Conservation (phyloP, 2,797 vertebrate genomes). For the Silurus lanzhouensis region DNA sequence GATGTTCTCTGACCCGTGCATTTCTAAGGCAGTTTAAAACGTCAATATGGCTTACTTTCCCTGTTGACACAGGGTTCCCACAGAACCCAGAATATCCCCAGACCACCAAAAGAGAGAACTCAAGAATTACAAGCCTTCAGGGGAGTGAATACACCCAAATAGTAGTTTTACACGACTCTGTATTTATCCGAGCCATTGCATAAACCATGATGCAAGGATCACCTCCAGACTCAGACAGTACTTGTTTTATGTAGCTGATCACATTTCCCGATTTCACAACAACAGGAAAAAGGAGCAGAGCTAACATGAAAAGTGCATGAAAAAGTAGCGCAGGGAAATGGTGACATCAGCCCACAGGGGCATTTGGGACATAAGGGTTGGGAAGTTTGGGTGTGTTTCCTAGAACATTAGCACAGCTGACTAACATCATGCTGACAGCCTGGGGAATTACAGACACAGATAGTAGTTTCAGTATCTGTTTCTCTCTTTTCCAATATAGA, state of each 20-base stretch:
- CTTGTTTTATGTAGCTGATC: constrained; percentile 43
- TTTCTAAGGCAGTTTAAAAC: constrained; percentile 34
- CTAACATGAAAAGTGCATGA: constrained; percentile 12
- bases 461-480: constrained; percentile 26
- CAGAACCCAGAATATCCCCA: constrained; percentile 31
- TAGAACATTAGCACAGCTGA: constrained; percentile 49
- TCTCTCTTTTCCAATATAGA: constrained; percentile 9
- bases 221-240: constrained; percentile 17
- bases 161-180: constrained; percentile 27
- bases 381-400: constrained; percentile 35
- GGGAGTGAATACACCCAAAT: constrained; percentile 5
- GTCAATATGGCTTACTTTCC: constrained; percentile 7
- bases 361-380: constrained; percentile 8
- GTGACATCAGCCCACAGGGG: constrained; percentile 36
- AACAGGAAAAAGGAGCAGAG: constrained; percentile 48
- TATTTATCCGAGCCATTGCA: constrained; percentile 38
- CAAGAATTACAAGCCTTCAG: constrained; percentile 25
- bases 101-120: constrained; percentile 36
- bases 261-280: constrained; percentile 45
- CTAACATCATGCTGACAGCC: constrained; percentile 45
- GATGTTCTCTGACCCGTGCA: constrained; percentile 39
- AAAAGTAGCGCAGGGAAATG: constrained; percentile 36
- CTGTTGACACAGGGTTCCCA: constrained; percentile 41
- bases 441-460: constrained; percentile 30
- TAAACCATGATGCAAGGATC: constrained; percentile 39